Base-by-base conservation (phyloP, 35 echinoderm and acorn worm species). In the Holothuria glaberrima region DNA sequence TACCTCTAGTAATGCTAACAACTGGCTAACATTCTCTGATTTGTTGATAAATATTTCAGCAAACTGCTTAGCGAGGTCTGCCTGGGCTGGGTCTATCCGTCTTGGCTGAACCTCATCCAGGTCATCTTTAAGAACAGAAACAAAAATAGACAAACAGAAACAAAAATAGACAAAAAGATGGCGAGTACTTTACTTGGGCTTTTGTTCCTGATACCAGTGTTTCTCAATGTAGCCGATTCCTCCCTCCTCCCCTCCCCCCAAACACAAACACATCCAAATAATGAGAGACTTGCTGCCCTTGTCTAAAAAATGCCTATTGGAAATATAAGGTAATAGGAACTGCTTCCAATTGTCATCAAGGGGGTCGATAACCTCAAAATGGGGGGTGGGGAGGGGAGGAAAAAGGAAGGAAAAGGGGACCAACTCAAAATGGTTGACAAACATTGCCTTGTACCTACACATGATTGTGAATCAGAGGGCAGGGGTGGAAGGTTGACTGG, bases 31-130 rank as follows among this genome's bases (percentile, higher is more conserved):
- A 88, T 98, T 98, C 30, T 98, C 93, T 12, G 86, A 46, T 30
- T 87, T 90, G 46, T 98, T 98, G 18, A 98, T 88, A 71, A 98
- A 98, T 64, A 94, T 98, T 78, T 98, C 95, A 44, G 91, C 87
- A 89, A 98, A 98, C 87, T 98, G 95, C 36, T 89, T 90, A 71
- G 89, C 80, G 50, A 98, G 87, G 9, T 89, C 36, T 59, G 86
- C 38, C 50, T 89, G 66, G 36, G 92, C 90, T 59, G 34, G 52
- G 17, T 92, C 88, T 56, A 71, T 56, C 89, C 46, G 62, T 71
- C 28, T 91, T 84, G 20, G 71, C 27, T 34, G 92, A 64, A 30
- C 34, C 32, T 85, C 76, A 38, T 85, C 76, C 73, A 85, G 67
- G 16, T 91, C 90, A 52, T 91, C 90, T 91, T 34, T 24, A 24